phyloP scores from a whole-genome alignment of 2,113 vertebrate species.

The Bos indicus region DNA sequence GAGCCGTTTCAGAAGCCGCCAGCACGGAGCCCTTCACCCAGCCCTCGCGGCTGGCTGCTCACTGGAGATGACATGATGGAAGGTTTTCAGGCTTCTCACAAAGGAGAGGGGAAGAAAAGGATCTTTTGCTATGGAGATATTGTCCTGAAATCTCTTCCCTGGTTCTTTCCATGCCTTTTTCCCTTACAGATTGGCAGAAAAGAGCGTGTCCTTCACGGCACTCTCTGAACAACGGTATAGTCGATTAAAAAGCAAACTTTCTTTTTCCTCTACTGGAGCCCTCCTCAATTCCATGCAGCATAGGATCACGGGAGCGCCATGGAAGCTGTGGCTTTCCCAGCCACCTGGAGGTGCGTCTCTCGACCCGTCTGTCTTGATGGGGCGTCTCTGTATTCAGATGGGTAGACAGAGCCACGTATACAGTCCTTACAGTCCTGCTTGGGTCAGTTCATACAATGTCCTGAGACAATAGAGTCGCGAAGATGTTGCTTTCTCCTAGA shows the following conservation, averaged over 20 bases:
- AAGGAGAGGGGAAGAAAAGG: neutral
- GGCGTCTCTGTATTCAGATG: neutral
- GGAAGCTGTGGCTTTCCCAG: neutral
- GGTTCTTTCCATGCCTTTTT: neutral
- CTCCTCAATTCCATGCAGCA: neutral
- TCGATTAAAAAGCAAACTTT: slow-evolving; percentile 10
- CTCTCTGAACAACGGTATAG: slow-evolving; percentile 28
- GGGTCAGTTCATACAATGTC: slow-evolving; percentile 9
- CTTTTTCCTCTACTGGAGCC: neutral
- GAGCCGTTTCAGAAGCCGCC: neutral
- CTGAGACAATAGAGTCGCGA: slow-evolving; percentile 26
- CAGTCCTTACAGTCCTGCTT: neutral
- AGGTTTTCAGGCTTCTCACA: neutral
- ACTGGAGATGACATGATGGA: neutral
- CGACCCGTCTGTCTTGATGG: neutral
- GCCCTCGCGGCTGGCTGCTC: neutral
- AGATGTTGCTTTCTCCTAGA: slow-evolving; percentile 44
- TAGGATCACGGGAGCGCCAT: neutral
- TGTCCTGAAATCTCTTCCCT: slow-evolving; percentile 19
- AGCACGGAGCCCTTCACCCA: neutral
- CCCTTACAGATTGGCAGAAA: slow-evolving; percentile 45
- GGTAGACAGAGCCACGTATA: neutral
- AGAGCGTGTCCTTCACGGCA: neutral
- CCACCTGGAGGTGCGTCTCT: neutral
- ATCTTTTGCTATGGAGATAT: neutral